These are phyloP conservation scores for Choreutis nemorana DNA, from an alignment of 2,888 invertebrate species.

Conservation along the genomic window DNA sequence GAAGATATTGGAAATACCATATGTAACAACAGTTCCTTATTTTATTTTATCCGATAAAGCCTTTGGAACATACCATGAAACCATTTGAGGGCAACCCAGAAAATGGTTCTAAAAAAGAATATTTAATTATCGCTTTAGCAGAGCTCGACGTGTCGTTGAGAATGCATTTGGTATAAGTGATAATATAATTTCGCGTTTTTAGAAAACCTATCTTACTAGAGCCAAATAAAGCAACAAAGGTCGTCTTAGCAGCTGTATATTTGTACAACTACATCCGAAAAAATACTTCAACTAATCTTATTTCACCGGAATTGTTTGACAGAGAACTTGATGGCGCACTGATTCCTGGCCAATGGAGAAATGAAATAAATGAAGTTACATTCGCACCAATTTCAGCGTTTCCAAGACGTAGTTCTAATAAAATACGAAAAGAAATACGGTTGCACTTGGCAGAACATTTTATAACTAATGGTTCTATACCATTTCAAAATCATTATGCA, in stretches of 20 bases:
- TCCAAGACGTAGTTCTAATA: conserved; percentile 10
- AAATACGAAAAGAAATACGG: conserved; percentile 12
- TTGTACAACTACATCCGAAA: conserved; percentile 11
- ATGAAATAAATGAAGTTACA: conserved; percentile 11
- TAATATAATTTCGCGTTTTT: conserved; percentile 3
- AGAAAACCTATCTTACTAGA: conserved; percentile 6
- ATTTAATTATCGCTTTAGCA: neutral
- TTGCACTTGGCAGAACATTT: conserved; percentile 12
- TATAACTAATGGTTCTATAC: conserved; percentile 10
- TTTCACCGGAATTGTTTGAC: conserved; percentile 10
- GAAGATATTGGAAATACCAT: conserved; percentile 6
- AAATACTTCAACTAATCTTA: conserved; percentile 9
- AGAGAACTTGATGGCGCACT: conserved; percentile 9
- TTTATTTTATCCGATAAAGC: neutral
- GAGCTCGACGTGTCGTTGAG: conserved; percentile 5
- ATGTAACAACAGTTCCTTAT: neutral
- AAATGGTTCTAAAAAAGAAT: conserved; percentile 4
- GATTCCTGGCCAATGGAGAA: conserved; percentile 11
- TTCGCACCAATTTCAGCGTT: conserved; percentile 10
- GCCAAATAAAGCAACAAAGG: conserved; percentile 10
- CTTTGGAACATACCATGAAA: conserved; percentile 10
- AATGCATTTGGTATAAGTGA: conserved; percentile 3
- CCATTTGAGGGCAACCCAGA: conserved; percentile 8
- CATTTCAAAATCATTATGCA: conserved; percentile 10
- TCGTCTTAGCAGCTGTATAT: conserved; percentile 10